Percentiles rank a stretch among this genome's conserved stretches.
Conservation (phyloP, 2,797 vertebrate species). For the Mus caroli region DNA sequence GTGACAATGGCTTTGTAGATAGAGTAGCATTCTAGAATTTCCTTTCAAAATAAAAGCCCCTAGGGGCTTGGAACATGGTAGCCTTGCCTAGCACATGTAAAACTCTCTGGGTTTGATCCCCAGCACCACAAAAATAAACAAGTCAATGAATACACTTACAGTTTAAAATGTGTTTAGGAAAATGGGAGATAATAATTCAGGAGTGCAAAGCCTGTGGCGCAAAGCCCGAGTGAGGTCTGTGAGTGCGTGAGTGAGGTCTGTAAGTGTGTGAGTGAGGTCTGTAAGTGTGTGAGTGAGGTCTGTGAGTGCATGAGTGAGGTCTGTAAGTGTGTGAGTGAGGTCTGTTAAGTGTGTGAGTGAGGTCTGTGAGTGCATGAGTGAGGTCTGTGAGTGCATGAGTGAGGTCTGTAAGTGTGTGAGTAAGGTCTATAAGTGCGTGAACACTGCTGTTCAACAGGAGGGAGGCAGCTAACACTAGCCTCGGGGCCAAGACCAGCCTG, state of each 20-base stretch:
- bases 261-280: too few relatives aligned
- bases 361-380: too few relatives aligned
- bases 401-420: too few relatives aligned
- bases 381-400: neutral
- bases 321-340: neutral
- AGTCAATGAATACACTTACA: neutral
- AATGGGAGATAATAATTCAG: neutral
- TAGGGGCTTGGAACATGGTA: neutral
- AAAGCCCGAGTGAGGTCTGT: neutral
- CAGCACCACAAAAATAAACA: neutral
- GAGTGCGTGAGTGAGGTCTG: neutral
- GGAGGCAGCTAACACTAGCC: neutral
- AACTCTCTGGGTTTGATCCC: neutral
- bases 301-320: neutral
- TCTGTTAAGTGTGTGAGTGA: neutral
- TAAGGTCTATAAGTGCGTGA: neutral
- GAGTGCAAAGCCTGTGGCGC: neutral
- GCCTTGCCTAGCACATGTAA: neutral
- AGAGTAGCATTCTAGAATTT: neutral
- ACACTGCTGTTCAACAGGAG: neutral
- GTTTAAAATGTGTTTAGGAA: constrained; percentile 33
- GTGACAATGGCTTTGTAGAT: constrained; percentile 15
- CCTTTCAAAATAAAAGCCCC: constrained; percentile 38
- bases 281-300: neutral
- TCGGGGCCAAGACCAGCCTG: neutral